Percentiles rank a stretch among this genome's conserved stretches.
Evolutionary conservation across 2,888 invertebrate genomes (phyloP).

Genomic region (Euspilapteryx auroguttella): DNA sequence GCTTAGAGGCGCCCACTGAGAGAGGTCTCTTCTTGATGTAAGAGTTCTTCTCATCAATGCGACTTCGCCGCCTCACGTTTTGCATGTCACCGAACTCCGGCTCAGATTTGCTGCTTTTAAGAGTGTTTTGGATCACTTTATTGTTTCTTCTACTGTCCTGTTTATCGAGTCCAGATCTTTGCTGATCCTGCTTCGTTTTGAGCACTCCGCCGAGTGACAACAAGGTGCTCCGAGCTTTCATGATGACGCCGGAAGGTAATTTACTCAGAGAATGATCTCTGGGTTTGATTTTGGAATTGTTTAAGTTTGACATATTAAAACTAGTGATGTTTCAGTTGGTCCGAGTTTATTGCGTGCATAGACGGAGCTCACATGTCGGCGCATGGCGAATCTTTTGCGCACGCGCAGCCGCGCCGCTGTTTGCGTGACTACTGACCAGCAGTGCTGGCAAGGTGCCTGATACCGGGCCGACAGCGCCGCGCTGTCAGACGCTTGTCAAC

Average conservation of each 20-base stretch:
- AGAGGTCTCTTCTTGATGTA: constrained; percentile 28
- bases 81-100: constrained; percentile 38
- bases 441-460: no score
- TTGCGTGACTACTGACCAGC: no score
- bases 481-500: no score
- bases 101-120: constrained; percentile 37
- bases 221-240: constrained; percentile 46
- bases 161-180: constrained; percentile 18
- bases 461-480: no score
- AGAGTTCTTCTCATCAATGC: constrained; percentile 25
- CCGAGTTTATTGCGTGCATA: no score
- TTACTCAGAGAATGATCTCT: constrained; percentile 46
- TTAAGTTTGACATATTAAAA: constrained; percentile 34
- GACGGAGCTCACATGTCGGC: no score
- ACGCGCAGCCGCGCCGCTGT: not conserved
- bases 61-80: constrained; percentile 31
- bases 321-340: constrained; percentile 8
- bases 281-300: constrained; percentile 33
- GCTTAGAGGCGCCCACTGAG: constrained; percentile 36
- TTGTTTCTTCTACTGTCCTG: constrained; percentile 47
- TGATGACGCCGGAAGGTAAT: constrained; percentile 41
- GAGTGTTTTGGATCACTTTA: constrained; percentile 35
- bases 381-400: no score
- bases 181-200: constrained; percentile 33
- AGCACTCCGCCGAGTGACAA: constrained; percentile 44